Base-by-base conservation (phyloP, 2,888 invertebrate species). In the Ophion slaviceki region DNA sequence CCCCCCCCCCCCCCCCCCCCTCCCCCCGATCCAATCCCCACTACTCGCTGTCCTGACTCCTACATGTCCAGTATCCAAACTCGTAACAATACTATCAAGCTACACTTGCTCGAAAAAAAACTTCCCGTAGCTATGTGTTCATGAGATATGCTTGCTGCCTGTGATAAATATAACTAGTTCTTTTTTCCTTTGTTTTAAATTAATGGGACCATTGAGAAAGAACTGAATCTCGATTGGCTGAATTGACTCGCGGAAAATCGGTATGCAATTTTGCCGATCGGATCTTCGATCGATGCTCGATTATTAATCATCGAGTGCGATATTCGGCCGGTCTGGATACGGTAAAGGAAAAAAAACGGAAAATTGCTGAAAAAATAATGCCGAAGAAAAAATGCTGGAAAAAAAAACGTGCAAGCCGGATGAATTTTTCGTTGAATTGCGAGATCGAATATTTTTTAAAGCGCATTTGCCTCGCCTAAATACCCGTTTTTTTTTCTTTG, bases 131-230 rank as follows among this genome's bases (percentile, higher is more conserved):
- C 92, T 83, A 90, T 90, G 90, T 92, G 90, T 90, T 90, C 67
- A 40, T 71, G 71, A 74, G 80, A 86, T 70, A 91, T 93, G 93
- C 92, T 91, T 93, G 93, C 92, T 93, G 93, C 93, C 92, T 93
- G 93, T 81, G 81, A 81, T 45, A 80, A 74, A 57, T 11, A 74
- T 45, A 66, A 6, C 78, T 77, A 71, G 79, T 68, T 81, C n/a
- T 71, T 79, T 53, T 53, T 53, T 53, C 17, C 0, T 17, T 74
- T 68, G 59, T 81, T 84, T 76, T 79, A 72, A 45, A 78, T 84
- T 75, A 70, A 84, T 82, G 67, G 62, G 84, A 61, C 36, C 57
- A 17, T 61, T 70, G 32, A 75, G 36, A 2, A 62, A 32, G 24
- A 20, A 57, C 62, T 68, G 76, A 68, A 57, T 68, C 57, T 68